Percentiles rank a stretch among this genome's conserved stretches.
Evolutionary conservation across 1,140 invertebrate species (phyloP).

Genomic region (Bathynomus jamesi): DNA sequence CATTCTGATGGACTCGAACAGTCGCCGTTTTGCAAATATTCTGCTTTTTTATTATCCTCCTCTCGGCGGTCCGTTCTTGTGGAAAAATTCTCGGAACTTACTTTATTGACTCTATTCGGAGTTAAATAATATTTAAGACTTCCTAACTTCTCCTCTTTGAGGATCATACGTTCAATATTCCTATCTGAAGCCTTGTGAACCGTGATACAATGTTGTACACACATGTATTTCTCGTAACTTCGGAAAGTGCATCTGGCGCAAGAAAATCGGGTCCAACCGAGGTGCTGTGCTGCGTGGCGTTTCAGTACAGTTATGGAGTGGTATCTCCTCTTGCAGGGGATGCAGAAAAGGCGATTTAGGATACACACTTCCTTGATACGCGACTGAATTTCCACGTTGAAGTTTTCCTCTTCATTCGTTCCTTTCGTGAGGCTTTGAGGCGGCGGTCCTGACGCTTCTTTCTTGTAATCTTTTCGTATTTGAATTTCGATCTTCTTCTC

Average conservation of each 20-base stretch:
- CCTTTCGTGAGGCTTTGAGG: slow-evolving; percentile 10
- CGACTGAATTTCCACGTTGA: not conserved
- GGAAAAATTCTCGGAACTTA: not conserved
- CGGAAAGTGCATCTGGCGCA: slow-evolving; percentile 12
- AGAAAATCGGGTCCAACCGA: slow-evolving; percentile 16
- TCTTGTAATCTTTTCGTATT: slow-evolving; percentile 27
- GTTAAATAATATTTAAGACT: slow-evolving; percentile 12
- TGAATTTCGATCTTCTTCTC: slow-evolving; percentile 27
- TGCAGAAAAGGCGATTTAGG: slow-evolving; percentile 3
- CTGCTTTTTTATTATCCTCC: not conserved
- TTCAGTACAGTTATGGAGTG: slow-evolving; percentile 10
- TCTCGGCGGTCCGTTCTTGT: not conserved
- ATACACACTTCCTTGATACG: slow-evolving; percentile 13
- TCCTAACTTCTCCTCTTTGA: slow-evolving; percentile 12
- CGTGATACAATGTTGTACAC: slow-evolving; percentile 5
- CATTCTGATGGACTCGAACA: not conserved
- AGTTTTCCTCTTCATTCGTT: not conserved
- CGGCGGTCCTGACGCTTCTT: not conserved
- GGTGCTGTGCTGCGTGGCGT: slow-evolving; percentile 10
- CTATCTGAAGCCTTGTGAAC: slow-evolving; percentile 8
- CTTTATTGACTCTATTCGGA: too few relatives aligned
- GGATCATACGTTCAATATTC: not conserved
- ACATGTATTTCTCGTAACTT: slow-evolving; percentile 16
- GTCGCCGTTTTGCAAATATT: not conserved
- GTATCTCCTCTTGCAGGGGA: slow-evolving; percentile 21